Evolutionary conservation across 2,888 invertebrate genomes (phyloP).

Genomic region (Chrysolina americana): DNA sequence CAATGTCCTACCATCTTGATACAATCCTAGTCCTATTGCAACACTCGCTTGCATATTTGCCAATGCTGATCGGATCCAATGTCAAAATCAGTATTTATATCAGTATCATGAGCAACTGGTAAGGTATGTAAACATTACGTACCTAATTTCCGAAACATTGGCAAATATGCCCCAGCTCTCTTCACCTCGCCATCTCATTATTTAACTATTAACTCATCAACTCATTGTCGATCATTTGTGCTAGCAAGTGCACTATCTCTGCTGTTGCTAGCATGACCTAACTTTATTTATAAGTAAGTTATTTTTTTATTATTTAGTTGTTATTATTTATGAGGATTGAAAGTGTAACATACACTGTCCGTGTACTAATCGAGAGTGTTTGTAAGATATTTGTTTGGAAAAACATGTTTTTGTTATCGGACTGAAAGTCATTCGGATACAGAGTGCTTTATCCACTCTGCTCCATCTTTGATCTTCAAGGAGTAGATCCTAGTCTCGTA

Average conservation of each 20-base stretch:
- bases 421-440: slow-evolving; percentile 50
- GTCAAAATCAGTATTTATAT: slow-evolving; percentile 4
- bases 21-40: slow-evolving; percentile 39
- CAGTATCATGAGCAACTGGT: background rate
- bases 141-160: slow-evolving; percentile 35
- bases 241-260: slow-evolving; percentile 56
- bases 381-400: slow-evolving; percentile 59
- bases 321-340: slow-evolving; percentile 47
- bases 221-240: slow-evolving; percentile 56
- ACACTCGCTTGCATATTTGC: slow-evolving; percentile 36
- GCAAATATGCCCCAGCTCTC: slow-evolving; percentile 36
- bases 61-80: slow-evolving; percentile 28
- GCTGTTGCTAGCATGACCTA: slow-evolving; percentile 60
- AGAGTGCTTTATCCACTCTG: slow-evolving; percentile 38
- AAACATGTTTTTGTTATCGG: slow-evolving; percentile 58
- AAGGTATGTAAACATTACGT: background rate
- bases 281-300: slow-evolving; percentile 63
- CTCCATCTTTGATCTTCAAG: slow-evolving; percentile 46
- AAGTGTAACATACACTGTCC: slow-evolving; percentile 55
- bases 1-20: slow-evolving; percentile 37
- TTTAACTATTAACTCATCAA: slow-evolving; percentile 55
- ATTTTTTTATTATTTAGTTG: slow-evolving; percentile 54
- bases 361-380: slow-evolving; percentile 60
- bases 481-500: slow-evolving; percentile 67
- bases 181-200: slow-evolving; percentile 43